Evolutionary conservation across 2,888 invertebrate species (phyloP), one percentile per base, ranked within the genome.

Genomic region (Stratiomys singularior): DNA sequence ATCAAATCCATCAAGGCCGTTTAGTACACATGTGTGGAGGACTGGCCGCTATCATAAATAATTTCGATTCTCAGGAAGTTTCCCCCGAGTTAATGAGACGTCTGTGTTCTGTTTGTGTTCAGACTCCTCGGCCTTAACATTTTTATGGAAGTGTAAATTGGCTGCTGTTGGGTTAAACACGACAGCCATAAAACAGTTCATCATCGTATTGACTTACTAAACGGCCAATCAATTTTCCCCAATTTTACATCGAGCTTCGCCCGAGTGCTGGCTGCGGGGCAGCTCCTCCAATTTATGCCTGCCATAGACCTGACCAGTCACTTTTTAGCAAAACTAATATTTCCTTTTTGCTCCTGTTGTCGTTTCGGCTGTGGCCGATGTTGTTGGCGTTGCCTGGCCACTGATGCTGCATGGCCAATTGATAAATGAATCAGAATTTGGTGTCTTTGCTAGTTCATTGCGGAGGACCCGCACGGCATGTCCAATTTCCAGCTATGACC

Each of bases 401-500:
- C 11, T 37, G 37, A 5, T 37, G 37, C 37, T 37, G 37, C 37
- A 37, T n/a, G n/a, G 37, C 30, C 66, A 66, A 69, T 69, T 69
- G 69, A 69, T 69, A 47, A 69, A 69, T 69, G 69, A 47, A 47
- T 47, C 46, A 47, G 46, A 69, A 46, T 69, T 46, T 46, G 47
- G 69, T 47, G 69, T 69, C 69, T 47, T 27, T 46, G 47, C 69
- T 69, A 69, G 69, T 69, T 47, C 21, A 18, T 46, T 46, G 46
- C 25, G 21, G 60, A 52, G 58, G 60, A 74, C 37, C 60, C 74
- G 74, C 74, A 74, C 74, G 9, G 37, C 37, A 74, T 58, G 74
- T 74, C 58, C 72, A 76, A 52, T 74, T 77, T 77, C 80, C 78
- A 80, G 78, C 79, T 79, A 71, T 79, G 27, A 79, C 80, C 78